phyloP scores from a whole-genome alignment of 2,888 invertebrate genomes.

The Cantharis rufa region DNA sequence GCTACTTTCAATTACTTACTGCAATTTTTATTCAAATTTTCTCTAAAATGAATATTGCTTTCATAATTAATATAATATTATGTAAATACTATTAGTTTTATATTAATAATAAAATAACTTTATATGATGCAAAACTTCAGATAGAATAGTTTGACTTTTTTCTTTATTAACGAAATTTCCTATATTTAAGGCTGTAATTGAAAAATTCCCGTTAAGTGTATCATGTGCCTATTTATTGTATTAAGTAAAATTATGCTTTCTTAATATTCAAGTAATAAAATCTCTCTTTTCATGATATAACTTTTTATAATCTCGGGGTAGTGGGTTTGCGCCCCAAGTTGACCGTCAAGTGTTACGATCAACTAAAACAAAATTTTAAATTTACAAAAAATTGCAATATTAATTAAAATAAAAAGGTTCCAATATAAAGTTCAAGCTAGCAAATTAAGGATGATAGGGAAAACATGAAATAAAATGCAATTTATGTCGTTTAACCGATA shows the following conservation, averaged over 20 bases:
- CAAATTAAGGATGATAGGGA: no score
- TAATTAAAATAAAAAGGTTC: no score
- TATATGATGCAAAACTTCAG: background rate
- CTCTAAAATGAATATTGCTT: background rate
- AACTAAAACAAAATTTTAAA: no score
- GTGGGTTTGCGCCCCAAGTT: no score
- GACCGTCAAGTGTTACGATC: no score
- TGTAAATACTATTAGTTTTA: background rate
- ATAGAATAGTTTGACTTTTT: background rate
- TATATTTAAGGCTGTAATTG: background rate
- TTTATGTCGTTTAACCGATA: no score
- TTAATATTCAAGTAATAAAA: background rate
- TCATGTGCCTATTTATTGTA: background rate
- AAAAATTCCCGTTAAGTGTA: background rate
- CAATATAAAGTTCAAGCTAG: no score
- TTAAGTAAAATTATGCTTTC: background rate
- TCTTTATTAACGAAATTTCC: background rate
- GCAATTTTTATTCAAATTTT: background rate
- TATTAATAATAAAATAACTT: background rate
- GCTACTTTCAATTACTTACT: background rate
- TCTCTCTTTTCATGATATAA: background rate
- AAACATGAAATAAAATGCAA: no score
- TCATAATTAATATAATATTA: background rate
- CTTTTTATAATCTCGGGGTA: no score
- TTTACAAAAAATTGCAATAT: no score